Evolutionary conservation across 2,113 vertebrate genomes (phyloP).

Genomic region (Dicrurus megarhynchus): DNA sequence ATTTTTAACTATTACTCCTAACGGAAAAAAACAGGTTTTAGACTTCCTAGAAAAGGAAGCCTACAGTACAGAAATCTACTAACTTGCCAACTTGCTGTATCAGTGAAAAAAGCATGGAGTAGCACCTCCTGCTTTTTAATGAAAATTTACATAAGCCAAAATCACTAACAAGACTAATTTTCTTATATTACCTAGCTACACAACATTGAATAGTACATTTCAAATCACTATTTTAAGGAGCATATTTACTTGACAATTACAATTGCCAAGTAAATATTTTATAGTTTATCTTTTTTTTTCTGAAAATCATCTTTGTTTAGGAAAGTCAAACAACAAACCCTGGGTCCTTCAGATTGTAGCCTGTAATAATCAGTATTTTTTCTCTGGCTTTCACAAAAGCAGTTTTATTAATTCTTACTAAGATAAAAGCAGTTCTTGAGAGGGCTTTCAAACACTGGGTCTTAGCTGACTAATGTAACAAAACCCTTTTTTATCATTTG

Average conservation of each 20-base stretch:
- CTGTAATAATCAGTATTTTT: not conserved
- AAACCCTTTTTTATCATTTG: not conserved
- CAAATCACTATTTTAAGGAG: not conserved
- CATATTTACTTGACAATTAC: not conserved
- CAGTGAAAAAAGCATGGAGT: not conserved
- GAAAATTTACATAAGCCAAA: not conserved
- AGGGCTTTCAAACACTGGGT: not conserved
- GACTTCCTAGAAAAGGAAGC: not conserved
- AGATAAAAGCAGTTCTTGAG: not conserved
- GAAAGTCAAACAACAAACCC: not conserved
- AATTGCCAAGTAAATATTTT: not conserved
- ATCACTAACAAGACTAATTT: not conserved
- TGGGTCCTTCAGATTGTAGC: not conserved
- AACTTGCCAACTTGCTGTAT: not conserved
- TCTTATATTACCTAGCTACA: not conserved
- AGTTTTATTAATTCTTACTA: not conserved
- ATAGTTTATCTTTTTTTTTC: not conserved
- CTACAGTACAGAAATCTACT: not conserved
- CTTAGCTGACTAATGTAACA: not conserved
- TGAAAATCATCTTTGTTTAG: not conserved
- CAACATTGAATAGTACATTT: not conserved
- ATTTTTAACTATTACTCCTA: not conserved
- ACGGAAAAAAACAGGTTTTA: accelerated
- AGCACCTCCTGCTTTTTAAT: not conserved
- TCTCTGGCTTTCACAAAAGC: not conserved